Evolutionary conservation across 1,140 invertebrate species (phyloP), one percentile per base, ranked within the genome.

Genomic region (Pissodes strobi): DNA sequence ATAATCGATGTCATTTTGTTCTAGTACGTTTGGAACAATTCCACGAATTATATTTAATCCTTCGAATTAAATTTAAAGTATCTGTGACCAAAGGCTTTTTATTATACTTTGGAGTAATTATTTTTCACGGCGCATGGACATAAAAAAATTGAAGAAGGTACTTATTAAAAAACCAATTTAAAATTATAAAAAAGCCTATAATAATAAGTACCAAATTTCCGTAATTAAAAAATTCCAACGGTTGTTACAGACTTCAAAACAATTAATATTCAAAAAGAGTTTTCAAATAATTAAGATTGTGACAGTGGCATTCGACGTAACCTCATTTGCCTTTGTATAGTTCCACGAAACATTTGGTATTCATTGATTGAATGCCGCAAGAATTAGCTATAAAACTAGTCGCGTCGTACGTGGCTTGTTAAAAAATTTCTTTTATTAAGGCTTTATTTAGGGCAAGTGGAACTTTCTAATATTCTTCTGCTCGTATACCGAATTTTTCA

Each of bases 381-480:
- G 39, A 63, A 63, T 55, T 38, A 37, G 39, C 60, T 12, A 56
- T 63, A 63, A 63, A 63, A 21, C 38, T 22, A 30, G 60, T 43
- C 17, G 18, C 51, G 34, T 51, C 18, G 18, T 63, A 63, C 60
- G 60, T 63, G 60, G 38, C 34, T 63, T 63, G 60, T 53, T 55
- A 63, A 49, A 51, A 58, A 63, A 55, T 46, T 55, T 8, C 9
- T 1, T 2, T 21, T 15, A 46, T 49, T 37, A 12, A 60, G n/a
- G 45, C 49, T 38, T 37, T 60, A 55, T 55, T 19, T 55, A 23
- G 60, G 60, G n/a, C 43, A 41, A 41, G 1, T 52, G n/a, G 21
- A 8, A 63, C 60, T 63, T 63, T 63, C 60, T 55, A 63, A 46
- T 55, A 43, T 23, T 45, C 22, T 15, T 12, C 23, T 51, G 22